Percentiles rank a stretch among this genome's conserved stretches.
These are phyloP conservation scores for Brachyrhaphis roseni DNA, from an alignment of 2,797 vertebrate genomes.

Conservation along the genomic window DNA sequence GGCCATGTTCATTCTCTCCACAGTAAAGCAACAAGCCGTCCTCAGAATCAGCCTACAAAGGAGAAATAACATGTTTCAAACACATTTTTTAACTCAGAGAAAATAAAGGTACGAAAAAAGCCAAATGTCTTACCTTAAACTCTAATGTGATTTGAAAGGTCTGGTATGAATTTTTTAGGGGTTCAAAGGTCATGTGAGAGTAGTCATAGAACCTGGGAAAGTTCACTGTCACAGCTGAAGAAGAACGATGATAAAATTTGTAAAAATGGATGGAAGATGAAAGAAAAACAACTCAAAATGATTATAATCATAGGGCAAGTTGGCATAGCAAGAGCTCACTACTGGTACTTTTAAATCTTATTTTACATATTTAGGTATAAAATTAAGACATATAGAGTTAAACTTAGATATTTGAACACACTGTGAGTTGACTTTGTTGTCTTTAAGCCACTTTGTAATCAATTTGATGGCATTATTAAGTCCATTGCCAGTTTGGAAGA, in stretches of 20 bases:
- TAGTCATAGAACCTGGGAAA: conserved; percentile 93
- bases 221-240: conserved; percentile 86
- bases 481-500: neutral
- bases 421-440: neutral
- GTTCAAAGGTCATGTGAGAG: conserved; percentile 94
- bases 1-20: conserved; percentile 91
- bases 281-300: neutral
- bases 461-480: neutral
- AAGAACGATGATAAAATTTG: conserved; percentile 22
- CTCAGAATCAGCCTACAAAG: conserved; percentile 85
- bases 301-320: neutral
- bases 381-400: neutral
- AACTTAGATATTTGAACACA: neutral
- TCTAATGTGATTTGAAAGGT: conserved; percentile 92
- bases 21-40: conserved; percentile 94
- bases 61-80: conserved; percentile 17
- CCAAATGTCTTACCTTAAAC: conserved; percentile 86
- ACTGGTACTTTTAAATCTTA: too few relatives aligned
- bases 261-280: neutral
- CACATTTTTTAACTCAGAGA: neutral
- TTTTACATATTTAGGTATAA: neutral
- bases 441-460: neutral
- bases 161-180: conserved; percentile 95
- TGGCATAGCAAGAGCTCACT: too few relatives aligned
- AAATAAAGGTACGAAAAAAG: neutral